phyloP scores from a whole-genome alignment of 2,113 vertebrate genomes.

The Motacilla tschutschensis region DNA sequence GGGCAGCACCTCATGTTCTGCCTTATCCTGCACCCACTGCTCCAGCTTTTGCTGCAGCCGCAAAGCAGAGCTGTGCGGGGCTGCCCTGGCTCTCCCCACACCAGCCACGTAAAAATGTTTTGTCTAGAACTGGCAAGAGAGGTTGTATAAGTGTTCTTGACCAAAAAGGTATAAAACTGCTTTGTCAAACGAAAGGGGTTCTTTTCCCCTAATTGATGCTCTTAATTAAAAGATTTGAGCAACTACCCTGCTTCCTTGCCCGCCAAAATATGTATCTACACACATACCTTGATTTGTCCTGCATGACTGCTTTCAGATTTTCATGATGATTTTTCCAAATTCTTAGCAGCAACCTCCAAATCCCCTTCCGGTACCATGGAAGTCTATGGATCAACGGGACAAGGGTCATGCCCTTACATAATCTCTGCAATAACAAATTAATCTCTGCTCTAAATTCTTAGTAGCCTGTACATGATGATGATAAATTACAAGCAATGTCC shows the following conservation, averaged over 20 bases:
- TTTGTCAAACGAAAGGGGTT: not conserved
- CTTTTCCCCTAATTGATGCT: not conserved
- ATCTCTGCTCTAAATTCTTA: not conserved
- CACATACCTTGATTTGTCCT: not conserved
- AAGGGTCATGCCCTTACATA: not conserved
- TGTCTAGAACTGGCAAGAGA: not conserved
- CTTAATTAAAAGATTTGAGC: not conserved
- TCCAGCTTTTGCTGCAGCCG: not conserved
- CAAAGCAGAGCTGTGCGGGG: not conserved
- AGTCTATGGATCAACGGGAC: not conserved
- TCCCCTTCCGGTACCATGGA: not conserved
- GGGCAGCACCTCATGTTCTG: not conserved
- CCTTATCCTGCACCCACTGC: accelerated
- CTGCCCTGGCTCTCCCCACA: not conserved
- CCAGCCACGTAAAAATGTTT: accelerated
- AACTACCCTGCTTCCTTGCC: not conserved
- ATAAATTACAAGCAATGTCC: not conserved
- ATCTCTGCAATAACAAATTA: not conserved
- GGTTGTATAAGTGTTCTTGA: not conserved
- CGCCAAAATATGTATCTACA: not conserved
- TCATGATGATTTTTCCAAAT: not conserved
- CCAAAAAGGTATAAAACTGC: not conserved
- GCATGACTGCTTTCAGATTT: not conserved
- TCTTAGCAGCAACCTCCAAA: not conserved
- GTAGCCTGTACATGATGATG: not conserved